These are phyloP conservation scores for Poecilia picta DNA, from an alignment of 2,797 vertebrate genomes.

Conservation along the genomic window DNA sequence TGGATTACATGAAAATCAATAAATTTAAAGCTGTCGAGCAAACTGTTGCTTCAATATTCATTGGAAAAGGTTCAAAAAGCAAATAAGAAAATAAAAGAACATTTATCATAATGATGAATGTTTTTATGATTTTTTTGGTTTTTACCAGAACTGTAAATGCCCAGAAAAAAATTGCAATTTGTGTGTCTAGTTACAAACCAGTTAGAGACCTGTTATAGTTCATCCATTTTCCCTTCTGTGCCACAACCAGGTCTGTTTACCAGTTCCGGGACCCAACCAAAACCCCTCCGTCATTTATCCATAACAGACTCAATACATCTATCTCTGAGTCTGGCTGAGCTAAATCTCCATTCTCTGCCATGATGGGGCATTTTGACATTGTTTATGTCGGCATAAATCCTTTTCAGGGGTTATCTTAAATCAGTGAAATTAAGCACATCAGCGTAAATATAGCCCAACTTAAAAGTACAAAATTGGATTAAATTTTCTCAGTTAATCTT, in stretches of 20 bases:
- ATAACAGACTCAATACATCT: not conserved
- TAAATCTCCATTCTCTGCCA: not conserved
- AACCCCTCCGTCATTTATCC: no score
- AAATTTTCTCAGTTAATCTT: not conserved
- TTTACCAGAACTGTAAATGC: not conserved
- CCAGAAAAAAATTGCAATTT: slow-evolving; percentile 1
- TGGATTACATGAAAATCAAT: not conserved
- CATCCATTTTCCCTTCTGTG: no score
- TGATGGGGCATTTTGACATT: not conserved
- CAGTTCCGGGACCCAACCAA: no score
- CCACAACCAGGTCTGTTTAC: no score
- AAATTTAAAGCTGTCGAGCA: not conserved
- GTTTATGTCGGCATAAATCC: slow-evolving; percentile 5
- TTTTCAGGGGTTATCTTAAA: not conserved
- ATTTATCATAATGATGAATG: not conserved
- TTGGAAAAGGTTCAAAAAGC: not conserved
- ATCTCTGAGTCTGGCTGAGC: slow-evolving; percentile 1
- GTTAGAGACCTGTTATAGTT: not conserved
- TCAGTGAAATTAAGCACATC: not conserved
- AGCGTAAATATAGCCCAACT: not conserved
- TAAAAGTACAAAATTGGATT: not conserved
- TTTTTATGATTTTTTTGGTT: not conserved
- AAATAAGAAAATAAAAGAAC: not conserved
- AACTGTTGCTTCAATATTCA: not conserved
- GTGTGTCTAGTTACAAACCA: not conserved